Conservation (phyloP, 1,140 invertebrate genomes). For the Drosophila santomea region DNA sequence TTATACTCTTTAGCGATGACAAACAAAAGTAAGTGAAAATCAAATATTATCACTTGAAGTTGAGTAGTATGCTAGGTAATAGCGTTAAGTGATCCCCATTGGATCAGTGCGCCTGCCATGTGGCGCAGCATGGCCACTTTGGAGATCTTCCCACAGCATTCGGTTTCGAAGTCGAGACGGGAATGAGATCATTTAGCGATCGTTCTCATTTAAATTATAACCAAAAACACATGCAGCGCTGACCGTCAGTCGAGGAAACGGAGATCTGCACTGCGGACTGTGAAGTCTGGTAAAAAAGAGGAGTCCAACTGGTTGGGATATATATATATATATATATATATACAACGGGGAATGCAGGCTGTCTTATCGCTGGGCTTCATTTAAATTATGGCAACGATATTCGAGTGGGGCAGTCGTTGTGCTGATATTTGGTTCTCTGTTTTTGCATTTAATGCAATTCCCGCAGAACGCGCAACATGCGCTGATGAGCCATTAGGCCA, state of each 20-base stretch:
- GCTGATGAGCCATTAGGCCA: constrained; percentile 76
- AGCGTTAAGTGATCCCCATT: constrained; percentile 7
- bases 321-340: constrained; percentile 3
- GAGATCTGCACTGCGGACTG: not conserved
- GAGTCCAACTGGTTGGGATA: constrained; percentile 34
- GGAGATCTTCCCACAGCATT: constrained; percentile 45
- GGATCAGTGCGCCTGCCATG: not conserved
- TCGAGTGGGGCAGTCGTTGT: constrained; percentile 24
- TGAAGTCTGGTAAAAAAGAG: not conserved
- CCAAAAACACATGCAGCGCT: constrained; percentile 56
- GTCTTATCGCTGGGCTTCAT: constrained; percentile 60
- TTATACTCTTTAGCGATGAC: not conserved
- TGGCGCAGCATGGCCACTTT: constrained; percentile 15
- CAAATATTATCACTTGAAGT: too few relatives aligned
- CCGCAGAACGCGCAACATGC: constrained; percentile 48
- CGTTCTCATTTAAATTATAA: constrained; percentile 62
- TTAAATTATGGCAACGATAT: constrained; percentile 75
- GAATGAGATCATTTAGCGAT: constrained; percentile 55
- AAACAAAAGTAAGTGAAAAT: not conserved
- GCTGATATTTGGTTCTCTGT: constrained; percentile 18
- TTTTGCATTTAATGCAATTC: constrained; percentile 45
- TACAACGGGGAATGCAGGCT: constrained; percentile 5
- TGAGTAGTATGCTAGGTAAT: not conserved
- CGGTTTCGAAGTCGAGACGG: constrained; percentile 9
- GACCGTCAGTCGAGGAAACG: constrained; percentile 5